Evolutionary conservation across 2,888 invertebrate species (phyloP), one percentile per base, ranked within the genome.

Genomic region (Orthosia cruda): DNA sequence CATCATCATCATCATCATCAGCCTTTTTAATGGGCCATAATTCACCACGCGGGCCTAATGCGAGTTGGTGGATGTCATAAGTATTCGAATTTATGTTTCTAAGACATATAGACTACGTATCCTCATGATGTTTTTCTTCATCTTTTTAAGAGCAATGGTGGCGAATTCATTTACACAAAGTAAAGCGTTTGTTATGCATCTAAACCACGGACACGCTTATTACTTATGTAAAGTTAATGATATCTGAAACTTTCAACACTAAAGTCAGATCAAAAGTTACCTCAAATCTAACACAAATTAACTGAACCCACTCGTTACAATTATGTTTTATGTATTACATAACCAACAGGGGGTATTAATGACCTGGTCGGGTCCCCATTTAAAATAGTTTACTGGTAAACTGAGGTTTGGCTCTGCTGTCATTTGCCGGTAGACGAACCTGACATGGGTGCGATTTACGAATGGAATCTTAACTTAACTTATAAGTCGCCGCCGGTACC

Each of bases 381-480:
- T 55, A 52, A 64, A 67, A 73, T 80, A 77, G 84, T 73, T 84
- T 83, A 80, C 62, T 26, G 45, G 26, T 58, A 71, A 67, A 75
- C 23, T 61, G n/a, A 74, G 80, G 76, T 80, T 74, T 52, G 58
- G 26, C 20, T 15, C 32, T 45, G 45, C 72, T 83, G 72, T 77
- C 80, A 69, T 64, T 63, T 83, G 63, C 61, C 69, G 12, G 64
- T 49, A 55, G 11, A 32, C 47, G 15, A n/a, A 64, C 52, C 47
- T 55, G 26, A 70, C 57, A 74, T 13, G 63, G 55, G 23, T 9
- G n/a, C 59, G 26, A 78, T 83, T 83, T 83, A 78, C 55, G 67
- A 55, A 71, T 58, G 0, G 64, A 55, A 71, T 58, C n/a, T n/a
- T n/a, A n/a, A n/a, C n/a, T n/a, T n/a, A n/a, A n/a, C n/a, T n/a